Evolutionary conservation across 2,113 vertebrate species (phyloP).

Genomic region (Oreotragus oreotragus): DNA sequence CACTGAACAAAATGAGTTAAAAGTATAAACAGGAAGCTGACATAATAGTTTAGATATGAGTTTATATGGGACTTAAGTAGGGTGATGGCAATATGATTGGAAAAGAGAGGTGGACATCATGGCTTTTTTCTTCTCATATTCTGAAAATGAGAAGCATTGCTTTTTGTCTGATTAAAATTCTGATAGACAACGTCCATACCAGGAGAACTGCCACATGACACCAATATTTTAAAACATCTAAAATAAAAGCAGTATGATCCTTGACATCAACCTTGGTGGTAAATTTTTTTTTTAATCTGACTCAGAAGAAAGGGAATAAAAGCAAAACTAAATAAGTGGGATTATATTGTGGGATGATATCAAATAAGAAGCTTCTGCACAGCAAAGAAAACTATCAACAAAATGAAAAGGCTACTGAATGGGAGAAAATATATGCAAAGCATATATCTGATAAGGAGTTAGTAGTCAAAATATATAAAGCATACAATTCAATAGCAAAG

Average conservation of each 20-base stretch:
- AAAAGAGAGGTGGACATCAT: neutral
- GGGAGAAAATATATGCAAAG: neutral
- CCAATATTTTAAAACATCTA: neutral
- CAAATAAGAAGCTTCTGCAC: neutral
- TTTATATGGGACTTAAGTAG: neutral
- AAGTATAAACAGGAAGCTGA: neutral
- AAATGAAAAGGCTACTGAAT: neutral
- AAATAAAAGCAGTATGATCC: neutral
- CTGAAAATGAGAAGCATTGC: neutral
- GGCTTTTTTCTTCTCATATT: neutral
- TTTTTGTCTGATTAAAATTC: neutral
- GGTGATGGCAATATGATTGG: neutral
- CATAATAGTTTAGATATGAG: neutral
- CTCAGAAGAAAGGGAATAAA: neutral
- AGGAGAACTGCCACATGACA: neutral
- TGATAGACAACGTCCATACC: neutral
- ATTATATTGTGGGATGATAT: neutral
- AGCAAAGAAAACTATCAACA: neutral
- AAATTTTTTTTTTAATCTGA: neutral
- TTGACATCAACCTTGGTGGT: neutral
- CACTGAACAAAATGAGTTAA: neutral
- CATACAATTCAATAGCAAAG: neutral
- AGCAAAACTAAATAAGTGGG: neutral
- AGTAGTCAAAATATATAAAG: neutral
- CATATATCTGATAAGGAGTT: neutral